A percentile compares a stretch with the other conserved stretches of the same genome.
These are phyloP conservation scores for Diceros bicornis DNA, from an alignment of 2,797 vertebrate species.

Conservation along the genomic window DNA sequence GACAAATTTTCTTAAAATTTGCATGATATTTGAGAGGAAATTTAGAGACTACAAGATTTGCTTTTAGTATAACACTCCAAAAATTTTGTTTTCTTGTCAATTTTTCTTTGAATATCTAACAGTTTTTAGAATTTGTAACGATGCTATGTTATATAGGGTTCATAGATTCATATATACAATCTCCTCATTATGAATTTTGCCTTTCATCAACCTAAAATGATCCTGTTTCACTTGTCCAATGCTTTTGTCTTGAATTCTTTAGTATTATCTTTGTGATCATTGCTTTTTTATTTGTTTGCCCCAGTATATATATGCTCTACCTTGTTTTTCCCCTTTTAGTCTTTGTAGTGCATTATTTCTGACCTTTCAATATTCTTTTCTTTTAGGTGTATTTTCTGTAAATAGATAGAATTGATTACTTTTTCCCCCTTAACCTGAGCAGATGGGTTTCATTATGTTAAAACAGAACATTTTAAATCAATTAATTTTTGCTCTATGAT, in stretches of 20 bases:
- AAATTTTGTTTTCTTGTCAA: neutral
- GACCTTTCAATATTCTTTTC: constrained; percentile 10
- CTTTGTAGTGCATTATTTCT: constrained; percentile 3
- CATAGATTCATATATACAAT: neutral
- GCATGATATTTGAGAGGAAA: neutral
- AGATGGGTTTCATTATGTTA: neutral
- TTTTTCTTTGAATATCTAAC: constrained; percentile 30
- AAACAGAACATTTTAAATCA: neutral
- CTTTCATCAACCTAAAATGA: neutral
- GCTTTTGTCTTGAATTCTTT: constrained; percentile 38
- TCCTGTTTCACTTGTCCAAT: neutral
- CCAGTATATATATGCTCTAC: neutral
- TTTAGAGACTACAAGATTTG: neutral
- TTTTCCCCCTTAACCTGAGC: neutral
- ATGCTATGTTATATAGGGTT: neutral
- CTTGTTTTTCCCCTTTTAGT: neutral
- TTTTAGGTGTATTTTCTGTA: neutral
- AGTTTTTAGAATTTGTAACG: neutral
- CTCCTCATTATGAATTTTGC: neutral
- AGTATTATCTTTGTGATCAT: neutral
- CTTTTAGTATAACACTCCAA: neutral
- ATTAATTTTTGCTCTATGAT: constrained; percentile 21
- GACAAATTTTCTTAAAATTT: constrained; percentile 17
- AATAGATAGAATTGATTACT: neutral
- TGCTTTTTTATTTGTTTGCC: neutral